Percentiles rank a stretch among this genome's conserved stretches.
These are phyloP conservation scores for Sesamia inferens DNA, from an alignment of 2,888 invertebrate genomes.

Conservation along the genomic window DNA sequence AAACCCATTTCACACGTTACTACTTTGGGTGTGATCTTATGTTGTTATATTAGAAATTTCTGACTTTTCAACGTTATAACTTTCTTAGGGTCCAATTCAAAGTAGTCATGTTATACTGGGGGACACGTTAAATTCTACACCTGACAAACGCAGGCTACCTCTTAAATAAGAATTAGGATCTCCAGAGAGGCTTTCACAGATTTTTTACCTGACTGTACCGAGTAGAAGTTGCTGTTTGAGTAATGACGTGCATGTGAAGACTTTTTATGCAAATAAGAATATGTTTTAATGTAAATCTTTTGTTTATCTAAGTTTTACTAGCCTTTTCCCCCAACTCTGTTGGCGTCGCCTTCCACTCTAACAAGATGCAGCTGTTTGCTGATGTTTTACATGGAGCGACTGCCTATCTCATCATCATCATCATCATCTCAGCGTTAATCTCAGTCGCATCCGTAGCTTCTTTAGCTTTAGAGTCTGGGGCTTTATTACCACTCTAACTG, in stretches of 20 bases:
- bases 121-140: conserved; percentile 64
- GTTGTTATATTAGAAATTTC: background rate
- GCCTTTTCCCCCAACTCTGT: no score
- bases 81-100: conserved; percentile 9
- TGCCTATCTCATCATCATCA: no score
- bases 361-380: no score
- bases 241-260: conserved; percentile 26
- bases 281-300: background rate
- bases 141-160: conserved; percentile 70
- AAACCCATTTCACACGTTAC: background rate
- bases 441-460: no score
- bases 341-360: no score
- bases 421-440: no score
- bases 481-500: no score
- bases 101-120: conserved; percentile 49
- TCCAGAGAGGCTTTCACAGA: conserved; percentile 47
- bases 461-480: no score
- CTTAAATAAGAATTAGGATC: conserved; percentile 70
- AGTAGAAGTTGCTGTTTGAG: conserved; percentile 30
- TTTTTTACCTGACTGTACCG: conserved; percentile 62
- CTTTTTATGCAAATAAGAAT: background rate
- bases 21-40: background rate
- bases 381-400: no score
- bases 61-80: background rate
- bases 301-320: background rate